Conservation (phyloP, 2,797 vertebrate species). For the Synaphobranchus kaupii region DNA sequence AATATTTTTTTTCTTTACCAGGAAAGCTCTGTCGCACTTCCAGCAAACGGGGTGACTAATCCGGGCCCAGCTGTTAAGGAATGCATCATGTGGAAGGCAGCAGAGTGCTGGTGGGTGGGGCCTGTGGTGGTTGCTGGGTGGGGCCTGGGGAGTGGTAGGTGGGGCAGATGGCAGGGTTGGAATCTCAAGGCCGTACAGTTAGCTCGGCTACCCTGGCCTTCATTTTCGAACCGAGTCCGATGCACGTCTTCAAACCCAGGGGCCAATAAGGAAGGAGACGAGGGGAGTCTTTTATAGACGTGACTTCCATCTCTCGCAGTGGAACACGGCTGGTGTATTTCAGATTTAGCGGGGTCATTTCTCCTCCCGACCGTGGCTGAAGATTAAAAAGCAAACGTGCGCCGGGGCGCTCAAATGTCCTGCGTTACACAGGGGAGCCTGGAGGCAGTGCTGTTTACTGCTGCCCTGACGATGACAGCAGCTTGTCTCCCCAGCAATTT, state of each 20-base stretch:
- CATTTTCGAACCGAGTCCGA: neutral
- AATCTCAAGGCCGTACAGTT: neutral
- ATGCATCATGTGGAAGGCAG: slow-evolving; percentile 10
- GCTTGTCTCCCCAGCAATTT: slow-evolving; percentile 24
- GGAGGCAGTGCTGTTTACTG: slow-evolving; percentile 8
- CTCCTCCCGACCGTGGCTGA: neutral
- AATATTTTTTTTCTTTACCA: neutral
- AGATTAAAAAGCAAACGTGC: neutral
- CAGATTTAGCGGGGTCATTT: neutral
- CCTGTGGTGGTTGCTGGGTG: neutral
- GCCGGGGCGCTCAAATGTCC: neutral
- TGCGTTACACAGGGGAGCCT: slow-evolving; percentile 17
- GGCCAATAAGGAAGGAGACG: neutral
- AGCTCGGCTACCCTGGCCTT: neutral
- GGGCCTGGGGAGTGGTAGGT: neutral
- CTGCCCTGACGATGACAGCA: slow-evolving; percentile 23
- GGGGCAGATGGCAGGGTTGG: neutral
- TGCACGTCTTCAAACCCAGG: neutral
- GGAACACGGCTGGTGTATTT: neutral
- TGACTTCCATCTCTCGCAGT: too few species aligned
- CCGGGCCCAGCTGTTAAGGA: slow-evolving; percentile 37
- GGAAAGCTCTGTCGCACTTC: neutral
- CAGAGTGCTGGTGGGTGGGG: neutral
- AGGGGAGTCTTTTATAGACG: too few species aligned
- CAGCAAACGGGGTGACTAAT: slow-evolving; percentile 37